Conservation (phyloP, 2,797 vertebrate genomes). For the Lacerta agilis region DNA sequence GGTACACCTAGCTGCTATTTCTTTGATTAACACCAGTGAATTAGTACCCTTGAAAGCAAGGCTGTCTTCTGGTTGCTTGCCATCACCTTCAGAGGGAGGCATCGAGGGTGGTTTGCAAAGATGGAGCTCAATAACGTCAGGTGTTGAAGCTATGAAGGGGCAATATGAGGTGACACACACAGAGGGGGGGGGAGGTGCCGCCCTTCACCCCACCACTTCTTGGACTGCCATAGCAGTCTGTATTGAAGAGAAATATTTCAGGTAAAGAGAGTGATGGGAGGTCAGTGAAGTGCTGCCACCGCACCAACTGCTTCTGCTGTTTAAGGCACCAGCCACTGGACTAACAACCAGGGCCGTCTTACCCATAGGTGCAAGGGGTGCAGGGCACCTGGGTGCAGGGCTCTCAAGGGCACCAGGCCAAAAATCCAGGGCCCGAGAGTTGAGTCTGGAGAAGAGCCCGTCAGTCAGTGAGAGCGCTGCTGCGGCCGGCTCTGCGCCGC, state of each 20-base stretch:
- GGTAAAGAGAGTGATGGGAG: neutral
- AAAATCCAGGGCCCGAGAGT: no score
- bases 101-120: neutral
- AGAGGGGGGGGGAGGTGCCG: neutral
- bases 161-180: neutral
- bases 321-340: no score
- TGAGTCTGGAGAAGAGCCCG: no score
- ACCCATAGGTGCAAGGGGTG: no score
- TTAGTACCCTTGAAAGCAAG: neutral
- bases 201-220: neutral
- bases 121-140: neutral
- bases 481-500: no score
- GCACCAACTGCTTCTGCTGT: no score
- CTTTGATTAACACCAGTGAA: neutral
- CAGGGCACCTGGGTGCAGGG: no score
- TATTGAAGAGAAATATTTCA: no score
- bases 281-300: no score
- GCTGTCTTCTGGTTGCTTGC: neutral
- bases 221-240: neutral
- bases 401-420: no score
- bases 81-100: conserved; percentile 32
- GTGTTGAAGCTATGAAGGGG: neutral
- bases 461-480: no score
- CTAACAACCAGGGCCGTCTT: no score
- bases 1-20: neutral